Conservation (phyloP, 1,140 invertebrate genomes). For the Calephelis virginiensis region DNA sequence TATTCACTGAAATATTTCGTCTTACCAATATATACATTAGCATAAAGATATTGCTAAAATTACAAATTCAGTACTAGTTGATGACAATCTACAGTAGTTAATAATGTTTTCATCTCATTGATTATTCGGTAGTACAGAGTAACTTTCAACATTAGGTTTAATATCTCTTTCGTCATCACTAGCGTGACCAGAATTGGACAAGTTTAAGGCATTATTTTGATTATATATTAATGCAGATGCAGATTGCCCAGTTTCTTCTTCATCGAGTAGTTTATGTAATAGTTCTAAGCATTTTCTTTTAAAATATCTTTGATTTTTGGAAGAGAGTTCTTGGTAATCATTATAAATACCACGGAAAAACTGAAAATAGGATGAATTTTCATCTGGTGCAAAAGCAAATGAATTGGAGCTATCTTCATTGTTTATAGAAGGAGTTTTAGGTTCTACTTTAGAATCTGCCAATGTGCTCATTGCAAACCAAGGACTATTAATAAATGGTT, state of each 20-base stretch:
- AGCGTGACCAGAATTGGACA: slow-evolving; percentile 37
- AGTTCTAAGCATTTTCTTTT: slow-evolving; percentile 51
- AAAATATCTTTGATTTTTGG: slow-evolving; percentile 49
- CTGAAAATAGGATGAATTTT: slow-evolving; percentile 66
- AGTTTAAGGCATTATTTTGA: slow-evolving; percentile 43
- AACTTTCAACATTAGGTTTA: not conserved
- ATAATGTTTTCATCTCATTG: not conserved
- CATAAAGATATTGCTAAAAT: too few species aligned
- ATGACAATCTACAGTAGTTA: too few species aligned
- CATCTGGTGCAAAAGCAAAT: slow-evolving; percentile 50
- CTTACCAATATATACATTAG: too few species aligned
- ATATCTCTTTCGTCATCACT: slow-evolving; percentile 27
- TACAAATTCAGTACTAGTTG: too few species aligned
- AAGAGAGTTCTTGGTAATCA: slow-evolving; percentile 55
- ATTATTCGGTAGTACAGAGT: slow-evolving; percentile 3
- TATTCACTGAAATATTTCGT: too few species aligned
- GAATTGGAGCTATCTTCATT: slow-evolving; percentile 48
- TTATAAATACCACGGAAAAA: slow-evolving; percentile 64
- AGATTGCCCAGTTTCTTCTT: slow-evolving; percentile 38
- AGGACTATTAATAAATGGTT: slow-evolving; percentile 42
- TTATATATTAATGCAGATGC: slow-evolving; percentile 11
- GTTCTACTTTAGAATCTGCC: slow-evolving; percentile 26
- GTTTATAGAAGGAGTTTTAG: slow-evolving; percentile 29
- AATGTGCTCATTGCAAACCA: slow-evolving; percentile 40
- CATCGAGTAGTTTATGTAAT: slow-evolving; percentile 58